A percentile compares a stretch with the other conserved stretches of the same genome.
Conservation (phyloP, 2,888 invertebrate species). For the Acanthosepion lycidas region DNA sequence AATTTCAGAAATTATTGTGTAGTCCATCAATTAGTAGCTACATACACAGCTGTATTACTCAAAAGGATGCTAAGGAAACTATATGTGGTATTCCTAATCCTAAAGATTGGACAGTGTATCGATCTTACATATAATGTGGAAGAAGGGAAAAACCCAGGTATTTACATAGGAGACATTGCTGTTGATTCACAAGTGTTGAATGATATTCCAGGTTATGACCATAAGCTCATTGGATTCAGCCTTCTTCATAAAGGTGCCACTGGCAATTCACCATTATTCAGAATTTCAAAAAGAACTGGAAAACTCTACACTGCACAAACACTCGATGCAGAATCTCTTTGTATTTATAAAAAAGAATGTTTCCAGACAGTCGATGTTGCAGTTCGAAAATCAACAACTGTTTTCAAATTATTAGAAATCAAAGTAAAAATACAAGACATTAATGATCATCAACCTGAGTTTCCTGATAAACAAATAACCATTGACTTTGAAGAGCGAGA, state of each 20-base stretch:
- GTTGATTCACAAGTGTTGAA: conserved; percentile 35
- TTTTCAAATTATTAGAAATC: conserved; percentile 8
- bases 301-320: not conserved
- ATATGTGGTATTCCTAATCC: not conserved
- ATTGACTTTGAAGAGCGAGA: not conserved
- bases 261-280: not conserved
- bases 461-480: not conserved
- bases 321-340: not conserved
- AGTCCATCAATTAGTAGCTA: not conserved
- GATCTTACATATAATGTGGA: conserved; percentile 39
- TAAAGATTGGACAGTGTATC: not conserved
- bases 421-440: not conserved
- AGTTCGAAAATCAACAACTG: not conserved
- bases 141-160: conserved; percentile 34
- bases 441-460: not conserved
- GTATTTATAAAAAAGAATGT: not conserved
- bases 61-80: not conserved
- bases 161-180: conserved; percentile 34
- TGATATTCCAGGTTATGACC: not conserved
- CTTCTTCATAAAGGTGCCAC: not conserved
- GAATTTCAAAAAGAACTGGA: not conserved
- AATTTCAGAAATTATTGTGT: not conserved
- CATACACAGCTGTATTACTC: not conserved
- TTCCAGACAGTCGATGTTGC: not conserved
- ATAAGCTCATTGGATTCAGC: not conserved